Conservation (phyloP, 2,888 invertebrate genomes). For the Yponomeuta evonymella region DNA sequence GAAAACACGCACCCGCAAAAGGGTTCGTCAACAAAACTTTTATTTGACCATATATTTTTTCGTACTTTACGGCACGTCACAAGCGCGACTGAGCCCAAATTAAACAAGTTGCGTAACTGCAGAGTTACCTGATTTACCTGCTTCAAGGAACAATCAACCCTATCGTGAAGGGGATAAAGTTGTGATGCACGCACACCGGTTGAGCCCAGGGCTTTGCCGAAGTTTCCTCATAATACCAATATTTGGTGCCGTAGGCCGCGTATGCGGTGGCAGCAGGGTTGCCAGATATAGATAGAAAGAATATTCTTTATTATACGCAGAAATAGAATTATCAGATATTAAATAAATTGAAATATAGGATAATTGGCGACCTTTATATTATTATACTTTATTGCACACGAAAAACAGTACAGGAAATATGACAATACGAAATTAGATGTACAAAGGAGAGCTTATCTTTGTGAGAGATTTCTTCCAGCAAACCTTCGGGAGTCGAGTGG, state of each 20-base stretch:
- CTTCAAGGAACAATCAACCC: background rate
- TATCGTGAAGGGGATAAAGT: background rate
- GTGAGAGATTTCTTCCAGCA: too few species aligned
- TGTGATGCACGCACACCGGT: background rate
- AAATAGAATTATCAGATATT: too few species aligned
- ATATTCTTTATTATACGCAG: too few species aligned
- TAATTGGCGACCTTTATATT: too few species aligned
- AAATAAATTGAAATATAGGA: too few species aligned
- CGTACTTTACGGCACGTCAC: slow-evolving; percentile 38
- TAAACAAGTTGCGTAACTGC: slow-evolving; percentile 40
- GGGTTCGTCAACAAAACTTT: slow-evolving; percentile 26
- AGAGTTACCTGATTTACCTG: background rate
- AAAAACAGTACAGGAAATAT: too few species aligned
- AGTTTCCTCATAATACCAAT: slow-evolving; percentile 15
- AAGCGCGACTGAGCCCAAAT: slow-evolving; percentile 50
- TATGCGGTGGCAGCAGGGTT: background rate
- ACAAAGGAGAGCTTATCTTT: too few species aligned
- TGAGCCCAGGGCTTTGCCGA: slow-evolving; percentile 6
- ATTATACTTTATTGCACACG: too few species aligned
- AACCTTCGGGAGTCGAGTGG: too few species aligned
- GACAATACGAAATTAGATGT: too few species aligned
- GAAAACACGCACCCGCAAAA: background rate
- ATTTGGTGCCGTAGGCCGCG: slow-evolving; percentile 9
- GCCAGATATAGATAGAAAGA: too few species aligned
- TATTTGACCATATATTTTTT: slow-evolving; percentile 29